Evolutionary conservation across 2,113 vertebrate genomes (phyloP).

Genomic region (Sialia sialis): DNA sequence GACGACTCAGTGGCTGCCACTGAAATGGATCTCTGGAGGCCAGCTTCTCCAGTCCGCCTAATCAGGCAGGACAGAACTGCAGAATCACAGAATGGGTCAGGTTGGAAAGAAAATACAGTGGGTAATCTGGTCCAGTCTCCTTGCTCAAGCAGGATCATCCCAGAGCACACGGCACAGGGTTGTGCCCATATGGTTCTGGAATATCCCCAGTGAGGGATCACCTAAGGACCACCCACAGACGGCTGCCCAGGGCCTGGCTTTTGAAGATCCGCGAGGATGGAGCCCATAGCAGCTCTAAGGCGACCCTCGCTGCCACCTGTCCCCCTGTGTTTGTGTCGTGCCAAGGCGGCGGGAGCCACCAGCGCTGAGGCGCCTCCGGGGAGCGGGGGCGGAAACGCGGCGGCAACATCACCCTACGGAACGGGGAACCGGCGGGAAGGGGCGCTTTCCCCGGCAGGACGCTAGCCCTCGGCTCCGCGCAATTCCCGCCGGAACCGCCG

Average conservation of each 20-base stretch:
- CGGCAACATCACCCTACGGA: too few relatives aligned
- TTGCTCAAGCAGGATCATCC: background rate
- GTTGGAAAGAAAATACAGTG: background rate
- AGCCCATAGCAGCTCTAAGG: background rate
- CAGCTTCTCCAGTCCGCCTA: background rate
- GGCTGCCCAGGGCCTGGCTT: background rate
- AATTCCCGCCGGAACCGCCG: background rate
- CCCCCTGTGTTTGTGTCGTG: background rate
- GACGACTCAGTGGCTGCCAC: fast-evolving
- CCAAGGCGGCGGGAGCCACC: background rate
- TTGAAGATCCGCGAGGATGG: background rate
- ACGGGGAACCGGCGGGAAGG: fast-evolving
- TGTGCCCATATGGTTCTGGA: fast-evolving
- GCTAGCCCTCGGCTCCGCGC: fast-evolving
- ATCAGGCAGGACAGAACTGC: background rate
- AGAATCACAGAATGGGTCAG: background rate
- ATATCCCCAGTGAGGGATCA: background rate
- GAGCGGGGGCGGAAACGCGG: background rate
- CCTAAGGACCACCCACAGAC: background rate
- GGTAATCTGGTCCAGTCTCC: background rate
- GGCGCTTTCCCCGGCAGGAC: background rate
- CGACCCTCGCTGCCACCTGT: background rate
- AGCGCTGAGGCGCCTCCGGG: background rate
- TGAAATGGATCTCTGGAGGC: background rate
- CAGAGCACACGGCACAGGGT: background rate